Base-by-base conservation (phyloP, 2,888 invertebrate genomes). In the Phragmatobia fuliginosa region DNA sequence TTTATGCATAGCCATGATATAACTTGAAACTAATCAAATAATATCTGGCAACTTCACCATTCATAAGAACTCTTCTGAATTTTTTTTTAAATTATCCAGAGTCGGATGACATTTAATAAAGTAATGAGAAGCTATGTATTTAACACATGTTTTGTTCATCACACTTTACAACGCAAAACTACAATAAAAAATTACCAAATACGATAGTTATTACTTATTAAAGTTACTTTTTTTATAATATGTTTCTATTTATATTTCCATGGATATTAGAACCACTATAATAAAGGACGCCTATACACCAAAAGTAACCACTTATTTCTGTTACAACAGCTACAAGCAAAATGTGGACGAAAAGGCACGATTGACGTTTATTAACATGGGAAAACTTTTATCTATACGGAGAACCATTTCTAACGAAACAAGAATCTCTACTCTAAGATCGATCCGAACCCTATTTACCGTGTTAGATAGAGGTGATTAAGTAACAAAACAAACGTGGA, bases 401-500 rank as follows among this genome's bases (percentile, higher is more conserved):
- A 28, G 33, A 31, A 11, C n/a, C 21, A 7, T 59, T 63, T 68
- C 33, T 16, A 64, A 21, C 21, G 18, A 59, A 45, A 63, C 63
- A 58, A 68, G 58, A 63, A 45, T 45, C 32, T 59, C 62, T 62
- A 61, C 41, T 66, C 32, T 18, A 41, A 56, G 58, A 70, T 67
- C 41, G 38, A 67, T 52, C 52, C 31, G 14, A 62, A 63, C 41
- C 67, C 66, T 80, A 81, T 83, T 85, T 83, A 82, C 81, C 67
- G 72, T 78, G 78, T 82, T 77, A 86, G 86, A 84, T 85, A 82
- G 81, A 81, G 83, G 84, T 85, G 85, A 86, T 88, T 89, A 87
- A 85, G 87, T 86, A 88, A 87, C 87, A 85, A 90, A 92, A 92
- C 90, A 90, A 88, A 87, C 84, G 87, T 83, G 80, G 81, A 88